Conservation (phyloP, 2,888 invertebrate species). For the Pseudococcus jackbeardsleyi region DNA sequence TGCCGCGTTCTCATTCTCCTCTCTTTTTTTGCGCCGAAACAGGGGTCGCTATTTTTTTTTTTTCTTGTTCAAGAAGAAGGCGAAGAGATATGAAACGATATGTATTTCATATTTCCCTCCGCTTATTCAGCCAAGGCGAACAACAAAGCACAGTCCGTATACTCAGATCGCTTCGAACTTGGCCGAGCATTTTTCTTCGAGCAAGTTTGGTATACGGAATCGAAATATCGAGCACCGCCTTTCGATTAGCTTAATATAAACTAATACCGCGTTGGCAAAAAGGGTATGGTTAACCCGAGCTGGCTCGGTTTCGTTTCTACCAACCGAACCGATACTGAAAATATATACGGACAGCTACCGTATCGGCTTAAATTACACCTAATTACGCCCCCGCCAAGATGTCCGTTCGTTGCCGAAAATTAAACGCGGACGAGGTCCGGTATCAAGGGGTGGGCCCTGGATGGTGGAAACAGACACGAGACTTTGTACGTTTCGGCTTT, state of each 20-base stretch:
- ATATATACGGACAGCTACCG: neutral
- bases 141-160: neutral
- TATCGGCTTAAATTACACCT: neutral
- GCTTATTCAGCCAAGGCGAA: neutral
- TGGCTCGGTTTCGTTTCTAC: neutral
- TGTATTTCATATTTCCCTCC: constrained; percentile 35
- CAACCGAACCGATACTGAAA: neutral
- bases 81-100: neutral
- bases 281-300: neutral
- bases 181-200: neutral
- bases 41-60: neutral
- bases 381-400: neutral
- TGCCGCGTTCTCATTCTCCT: neutral
- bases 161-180: too few relatives aligned
- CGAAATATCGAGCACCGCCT: neutral
- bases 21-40: neutral
- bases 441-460: neutral
- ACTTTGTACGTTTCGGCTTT: neutral
- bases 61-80: neutral
- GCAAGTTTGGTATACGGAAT: neutral
- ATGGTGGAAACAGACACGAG: neutral
- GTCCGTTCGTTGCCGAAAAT: neutral
- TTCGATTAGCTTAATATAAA: constrained; percentile 1
- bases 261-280: neutral
- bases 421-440: neutral